phyloP scores from a whole-genome alignment of 2,888 invertebrate species.

The Adelphocoris suturalis region DNA sequence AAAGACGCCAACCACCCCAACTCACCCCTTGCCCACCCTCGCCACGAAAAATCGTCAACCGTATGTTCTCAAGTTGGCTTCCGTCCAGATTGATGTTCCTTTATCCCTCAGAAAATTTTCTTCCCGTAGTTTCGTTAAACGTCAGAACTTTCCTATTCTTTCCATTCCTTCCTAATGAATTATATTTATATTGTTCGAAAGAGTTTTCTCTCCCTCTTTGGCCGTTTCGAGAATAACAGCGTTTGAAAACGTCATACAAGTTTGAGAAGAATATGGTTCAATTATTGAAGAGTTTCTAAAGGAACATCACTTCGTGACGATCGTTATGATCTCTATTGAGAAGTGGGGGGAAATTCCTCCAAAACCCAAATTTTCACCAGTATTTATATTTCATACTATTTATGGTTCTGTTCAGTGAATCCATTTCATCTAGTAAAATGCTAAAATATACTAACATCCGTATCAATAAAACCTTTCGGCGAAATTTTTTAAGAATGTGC shows the following conservation, averaged over 20 bases:
- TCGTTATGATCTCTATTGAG: no score
- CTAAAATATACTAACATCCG: no score
- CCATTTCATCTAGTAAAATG: no score
- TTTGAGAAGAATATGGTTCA: neutral
- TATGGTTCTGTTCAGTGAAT: no score
- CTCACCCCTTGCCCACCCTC: neutral
- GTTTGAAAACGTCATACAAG: neutral
- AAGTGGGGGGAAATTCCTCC: no score
- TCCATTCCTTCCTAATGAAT: slow-evolving; percentile 34
- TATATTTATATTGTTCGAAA: slow-evolving; percentile 24
- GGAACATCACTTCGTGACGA: no score
- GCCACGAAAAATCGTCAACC: slow-evolving; percentile 47
- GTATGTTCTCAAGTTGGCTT: slow-evolving; percentile 57
- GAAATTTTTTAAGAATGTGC: no score
- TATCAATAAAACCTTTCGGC: no score
- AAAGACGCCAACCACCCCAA: neutral
- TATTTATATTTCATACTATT: no score
- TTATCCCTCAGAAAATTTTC: slow-evolving; percentile 7
- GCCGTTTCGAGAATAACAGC: neutral
- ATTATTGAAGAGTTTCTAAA: no score
- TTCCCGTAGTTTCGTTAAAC: slow-evolving; percentile 67
- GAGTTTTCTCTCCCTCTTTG: neutral
- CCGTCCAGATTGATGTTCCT: slow-evolving; percentile 64
- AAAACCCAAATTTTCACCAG: no score
- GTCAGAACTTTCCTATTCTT: slow-evolving; percentile 70